Conservation (phyloP, 1,140 invertebrate genomes). For the Eurosta solidaginis region DNA sequence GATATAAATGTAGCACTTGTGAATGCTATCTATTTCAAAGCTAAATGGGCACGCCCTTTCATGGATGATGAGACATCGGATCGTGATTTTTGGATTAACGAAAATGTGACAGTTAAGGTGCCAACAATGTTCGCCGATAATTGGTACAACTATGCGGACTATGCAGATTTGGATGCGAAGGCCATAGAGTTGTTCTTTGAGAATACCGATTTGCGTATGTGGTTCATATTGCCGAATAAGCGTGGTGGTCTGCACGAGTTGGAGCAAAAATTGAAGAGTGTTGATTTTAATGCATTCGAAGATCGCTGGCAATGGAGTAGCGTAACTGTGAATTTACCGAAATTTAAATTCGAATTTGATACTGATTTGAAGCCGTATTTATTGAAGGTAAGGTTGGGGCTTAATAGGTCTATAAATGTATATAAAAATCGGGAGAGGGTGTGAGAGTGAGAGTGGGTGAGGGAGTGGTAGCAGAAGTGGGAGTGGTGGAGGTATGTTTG, state of each 20-base stretch:
- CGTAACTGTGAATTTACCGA: conserved; percentile 66
- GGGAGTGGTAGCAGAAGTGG: too few relatives aligned
- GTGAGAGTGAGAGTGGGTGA: too few relatives aligned
- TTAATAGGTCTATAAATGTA: too few relatives aligned
- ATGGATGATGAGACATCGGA: conserved; percentile 61
- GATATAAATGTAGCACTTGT: conserved; percentile 64
- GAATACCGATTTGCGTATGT: conserved; percentile 65
- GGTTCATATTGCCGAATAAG: conserved; percentile 69
- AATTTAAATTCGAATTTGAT: conserved; percentile 68
- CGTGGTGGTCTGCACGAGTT: conserved; percentile 62
- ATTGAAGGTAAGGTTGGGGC: conserved; percentile 42
- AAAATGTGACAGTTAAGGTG: conserved; percentile 60
- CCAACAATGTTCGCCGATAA: conserved; percentile 65
- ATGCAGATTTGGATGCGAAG: conserved; percentile 61
- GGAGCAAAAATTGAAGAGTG: conserved; percentile 61
- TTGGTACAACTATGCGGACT: conserved; percentile 62
- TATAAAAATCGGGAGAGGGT: too few relatives aligned
- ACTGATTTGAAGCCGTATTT: conserved; percentile 61
- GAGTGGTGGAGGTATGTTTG: too few relatives aligned
- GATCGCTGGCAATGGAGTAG: conserved; percentile 50
- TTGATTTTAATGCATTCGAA: conserved; percentile 59
- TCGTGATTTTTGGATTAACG: conserved; percentile 63
- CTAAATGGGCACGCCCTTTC: conserved; percentile 70
- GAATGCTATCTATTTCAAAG: conserved; percentile 77
- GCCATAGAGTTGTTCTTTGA: conserved; percentile 67